Conservation (phyloP, 2,888 invertebrate genomes). For the Vesta saturnalis region DNA sequence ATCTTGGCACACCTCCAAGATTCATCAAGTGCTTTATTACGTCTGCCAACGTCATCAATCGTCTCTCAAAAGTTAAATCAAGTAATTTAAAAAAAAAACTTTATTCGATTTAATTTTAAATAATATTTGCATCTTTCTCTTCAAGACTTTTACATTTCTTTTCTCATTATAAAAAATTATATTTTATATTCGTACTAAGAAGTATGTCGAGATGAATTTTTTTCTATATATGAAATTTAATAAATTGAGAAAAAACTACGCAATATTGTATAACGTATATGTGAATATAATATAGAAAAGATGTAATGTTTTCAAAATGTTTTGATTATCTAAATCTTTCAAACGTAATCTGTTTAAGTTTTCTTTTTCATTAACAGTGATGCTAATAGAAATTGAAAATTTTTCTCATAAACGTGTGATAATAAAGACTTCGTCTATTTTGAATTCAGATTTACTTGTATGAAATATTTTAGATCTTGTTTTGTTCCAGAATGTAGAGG, state of each 20-base stretch:
- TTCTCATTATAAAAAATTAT: background rate
- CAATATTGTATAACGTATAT: background rate
- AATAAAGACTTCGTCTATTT: background rate
- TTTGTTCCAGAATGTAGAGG: conserved; percentile 60
- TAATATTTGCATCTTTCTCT: background rate
- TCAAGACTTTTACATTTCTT: background rate
- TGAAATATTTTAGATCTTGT: conserved; percentile 21
- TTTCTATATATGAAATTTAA: background rate
- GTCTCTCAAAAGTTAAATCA: too few relatives aligned
- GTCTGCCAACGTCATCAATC: too few relatives aligned
- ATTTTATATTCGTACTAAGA: background rate
- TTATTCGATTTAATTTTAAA: too few relatives aligned
- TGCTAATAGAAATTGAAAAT: too few relatives aligned
- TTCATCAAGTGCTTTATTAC: too few relatives aligned
- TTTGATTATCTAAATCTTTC: background rate
- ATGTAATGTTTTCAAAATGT: background rate
- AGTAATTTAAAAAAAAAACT: too few relatives aligned
- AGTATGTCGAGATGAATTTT: background rate
- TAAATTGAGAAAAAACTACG: background rate
- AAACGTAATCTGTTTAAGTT: background rate
- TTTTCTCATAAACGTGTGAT: background rate
- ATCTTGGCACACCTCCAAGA: too few relatives aligned
- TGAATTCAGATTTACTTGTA: background rate
- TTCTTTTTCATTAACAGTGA: background rate
- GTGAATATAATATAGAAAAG: background rate